These are phyloP conservation scores for Rhombomys opimus DNA, from an alignment of 2,113 vertebrate species.

Conservation along the genomic window DNA sequence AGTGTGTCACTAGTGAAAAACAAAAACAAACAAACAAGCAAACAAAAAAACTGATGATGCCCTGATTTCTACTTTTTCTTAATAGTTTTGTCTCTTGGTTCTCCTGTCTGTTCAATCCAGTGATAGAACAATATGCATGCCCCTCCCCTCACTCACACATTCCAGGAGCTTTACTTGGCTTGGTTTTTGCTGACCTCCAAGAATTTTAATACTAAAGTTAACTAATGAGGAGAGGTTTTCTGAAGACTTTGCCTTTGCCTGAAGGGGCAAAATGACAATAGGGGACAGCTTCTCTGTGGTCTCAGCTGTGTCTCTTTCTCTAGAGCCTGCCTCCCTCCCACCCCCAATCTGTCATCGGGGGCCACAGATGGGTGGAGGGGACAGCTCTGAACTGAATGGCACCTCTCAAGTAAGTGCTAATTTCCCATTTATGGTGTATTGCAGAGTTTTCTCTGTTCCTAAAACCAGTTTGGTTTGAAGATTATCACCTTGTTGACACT, in stretches of 20 bases:
- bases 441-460: conserved; percentile 16
- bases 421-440: not conserved
- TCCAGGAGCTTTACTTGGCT: not conserved
- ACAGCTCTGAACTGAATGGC: not conserved
- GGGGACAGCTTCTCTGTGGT: not conserved
- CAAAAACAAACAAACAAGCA: not conserved
- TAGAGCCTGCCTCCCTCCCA: not conserved
- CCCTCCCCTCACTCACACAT: not conserved
- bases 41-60: not conserved
- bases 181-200: not conserved
- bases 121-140: not conserved
- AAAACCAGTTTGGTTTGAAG: conserved; percentile 75
- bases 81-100: not conserved
- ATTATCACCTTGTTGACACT: conserved; percentile 63
- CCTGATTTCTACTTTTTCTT: not conserved
- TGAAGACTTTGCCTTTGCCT: conserved; percentile 14
- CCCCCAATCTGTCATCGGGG: not conserved
- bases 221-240: not conserved
- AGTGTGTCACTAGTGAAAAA: not conserved
- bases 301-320: not conserved
- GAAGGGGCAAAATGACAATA: not conserved
- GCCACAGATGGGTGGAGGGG: not conserved
- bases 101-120: not conserved
- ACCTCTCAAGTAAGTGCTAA: not conserved
- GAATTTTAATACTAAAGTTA: conserved; percentile 48